Evolutionary conservation across 2,888 invertebrate species (phyloP).

Genomic region (Polyommatus iphigenia): DNA sequence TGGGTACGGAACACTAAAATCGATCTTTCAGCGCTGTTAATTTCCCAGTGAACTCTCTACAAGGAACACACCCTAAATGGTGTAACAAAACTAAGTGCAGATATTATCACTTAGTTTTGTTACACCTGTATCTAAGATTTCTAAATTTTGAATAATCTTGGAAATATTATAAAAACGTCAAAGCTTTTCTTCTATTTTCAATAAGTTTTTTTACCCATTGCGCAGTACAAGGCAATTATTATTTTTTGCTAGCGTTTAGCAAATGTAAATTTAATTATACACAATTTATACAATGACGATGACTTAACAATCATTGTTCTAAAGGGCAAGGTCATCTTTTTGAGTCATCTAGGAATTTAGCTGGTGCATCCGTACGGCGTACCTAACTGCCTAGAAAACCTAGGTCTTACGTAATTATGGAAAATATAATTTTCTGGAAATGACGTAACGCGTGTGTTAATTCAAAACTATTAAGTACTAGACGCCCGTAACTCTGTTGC

Average conservation of each 20-base stretch:
- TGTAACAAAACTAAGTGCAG: too few species aligned
- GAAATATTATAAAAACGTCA: too few species aligned
- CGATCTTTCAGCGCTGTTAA: too few species aligned
- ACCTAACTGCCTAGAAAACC: constrained; percentile 22
- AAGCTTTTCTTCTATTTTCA: too few species aligned
- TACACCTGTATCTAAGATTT: too few species aligned
- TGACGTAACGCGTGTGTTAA: neutral
- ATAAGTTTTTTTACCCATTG: neutral
- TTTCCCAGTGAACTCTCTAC: too few species aligned
- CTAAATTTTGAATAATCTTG: too few species aligned
- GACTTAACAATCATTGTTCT: constrained; percentile 29
- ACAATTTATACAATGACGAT: constrained; percentile 9
- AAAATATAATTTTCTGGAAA: neutral
- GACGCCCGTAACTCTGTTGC: too few species aligned
- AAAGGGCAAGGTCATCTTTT: constrained; percentile 38
- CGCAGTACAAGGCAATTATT: neutral
- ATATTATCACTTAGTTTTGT: too few species aligned
- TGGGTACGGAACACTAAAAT: too few species aligned
- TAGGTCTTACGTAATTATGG: constrained; percentile 11
- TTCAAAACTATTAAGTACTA: neutral
- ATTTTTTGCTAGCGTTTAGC: neutral
- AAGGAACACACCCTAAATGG: too few species aligned
- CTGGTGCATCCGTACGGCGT: constrained; percentile 5
- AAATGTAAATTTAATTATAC: constrained; percentile 13
- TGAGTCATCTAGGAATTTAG: constrained; percentile 39